Evolutionary conservation across 2,113 vertebrate species (phyloP), one percentile per base, ranked within the genome.

Genomic region (Uria lomvia): DNA sequence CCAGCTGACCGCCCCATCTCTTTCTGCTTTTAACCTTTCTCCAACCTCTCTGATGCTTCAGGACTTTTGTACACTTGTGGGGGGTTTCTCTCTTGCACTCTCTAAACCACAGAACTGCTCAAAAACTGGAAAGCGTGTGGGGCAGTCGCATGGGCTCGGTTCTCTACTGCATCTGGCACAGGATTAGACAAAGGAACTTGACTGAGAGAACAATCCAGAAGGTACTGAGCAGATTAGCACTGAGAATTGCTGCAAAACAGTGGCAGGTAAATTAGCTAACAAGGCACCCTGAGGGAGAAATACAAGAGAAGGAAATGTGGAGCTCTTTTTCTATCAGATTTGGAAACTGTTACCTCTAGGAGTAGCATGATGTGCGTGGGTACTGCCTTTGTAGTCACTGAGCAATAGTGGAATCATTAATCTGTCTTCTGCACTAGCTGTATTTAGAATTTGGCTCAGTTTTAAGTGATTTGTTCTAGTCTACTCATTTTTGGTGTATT

Each of bases 161-260:
- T 84, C 67, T 91, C 43, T 85, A 52, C 36, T 92, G 45, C 66
- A 23, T 78, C 36, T 73, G n/a, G 34, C 20, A 72, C 11, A 58
- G 74, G 36, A 58, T 79, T 88, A 86, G 47, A 49, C 22, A 75
- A 38, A 71, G 26, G 19, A 65, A 53, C 11, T 65, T 65, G 58
- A 22, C 70, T 85, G 62, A 13, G 73, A 94, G 74, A 95, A 92
- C 84, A 90, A 89, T 96, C 68, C 53, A 94, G 94, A 92, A 92
- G 36, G 66, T 78, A 22, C 73, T 66, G 60, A 68, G 62, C 76
- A 89, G 80, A 82, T 91, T 75, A 94, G 58, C 92, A 38, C 56
- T 38, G 49, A 91, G 73, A 73, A 89, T 42, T 86, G 45, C 49
- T 87, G 77, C 58, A 86, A 76, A 95, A 70, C 70, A 66, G 84